A percentile compares a stretch with the other conserved stretches of the same genome.
Evolutionary conservation across 1,140 invertebrate genomes (phyloP).

Genomic region (Orussus abietinus): DNA sequence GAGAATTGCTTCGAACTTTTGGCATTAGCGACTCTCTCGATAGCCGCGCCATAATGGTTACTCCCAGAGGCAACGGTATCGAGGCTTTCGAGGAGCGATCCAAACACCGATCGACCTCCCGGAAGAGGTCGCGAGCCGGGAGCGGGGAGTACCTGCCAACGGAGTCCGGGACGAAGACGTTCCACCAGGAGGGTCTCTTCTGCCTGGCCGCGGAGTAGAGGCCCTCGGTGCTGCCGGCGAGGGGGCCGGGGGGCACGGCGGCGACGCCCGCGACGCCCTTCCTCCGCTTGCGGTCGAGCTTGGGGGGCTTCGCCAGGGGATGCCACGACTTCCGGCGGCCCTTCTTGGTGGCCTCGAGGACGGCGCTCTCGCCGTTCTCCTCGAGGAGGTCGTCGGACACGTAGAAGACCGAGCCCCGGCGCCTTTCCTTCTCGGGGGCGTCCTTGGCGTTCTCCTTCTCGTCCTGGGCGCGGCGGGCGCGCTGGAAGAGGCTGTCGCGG

Average conservation of each 20-base stretch:
- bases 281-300: slow-evolving; percentile 62
- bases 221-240: slow-evolving; percentile 52
- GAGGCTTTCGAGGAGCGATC: too few relatives aligned
- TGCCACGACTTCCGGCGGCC: slow-evolving; percentile 67
- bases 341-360: slow-evolving; percentile 55
- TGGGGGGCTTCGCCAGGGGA: slow-evolving; percentile 54
- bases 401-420: slow-evolving; percentile 37
- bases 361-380: slow-evolving; percentile 45
- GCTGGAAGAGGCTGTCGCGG: slow-evolving; percentile 43
- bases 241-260: slow-evolving; percentile 17
- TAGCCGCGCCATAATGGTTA: too few relatives aligned
- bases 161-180: slow-evolving; percentile 71
- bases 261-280: slow-evolving; percentile 58
- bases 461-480: slow-evolving; percentile 38
- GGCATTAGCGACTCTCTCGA: too few relatives aligned
- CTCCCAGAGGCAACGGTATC: too few relatives aligned
- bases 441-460: slow-evolving; percentile 35
- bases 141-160: slow-evolving; percentile 39
- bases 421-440: slow-evolving; percentile 19
- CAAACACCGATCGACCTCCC: too few relatives aligned
- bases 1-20: too few relatives aligned
- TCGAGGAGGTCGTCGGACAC: slow-evolving; percentile 42
- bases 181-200: slow-evolving; percentile 81
- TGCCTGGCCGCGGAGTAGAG: slow-evolving; percentile 59
- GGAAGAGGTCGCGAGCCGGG: too few relatives aligned